These are phyloP conservation scores for Sinella curviseta DNA, from an alignment of 1,140 invertebrate genomes.

Conservation along the genomic window DNA sequence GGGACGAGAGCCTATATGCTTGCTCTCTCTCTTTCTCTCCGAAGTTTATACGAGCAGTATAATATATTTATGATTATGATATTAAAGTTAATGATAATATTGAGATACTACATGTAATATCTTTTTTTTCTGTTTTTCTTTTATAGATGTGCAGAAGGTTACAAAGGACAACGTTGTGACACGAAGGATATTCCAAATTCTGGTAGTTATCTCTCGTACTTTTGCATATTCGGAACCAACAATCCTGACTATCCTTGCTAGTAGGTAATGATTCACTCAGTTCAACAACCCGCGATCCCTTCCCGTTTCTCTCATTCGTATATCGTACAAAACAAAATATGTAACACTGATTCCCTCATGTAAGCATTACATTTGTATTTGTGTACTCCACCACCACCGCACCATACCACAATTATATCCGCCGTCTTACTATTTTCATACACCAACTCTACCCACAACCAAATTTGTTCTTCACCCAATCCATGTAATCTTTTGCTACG, in stretches of 20 bases:
- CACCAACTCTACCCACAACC: neutral
- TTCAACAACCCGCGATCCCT: constrained; percentile 44
- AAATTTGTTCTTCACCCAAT: neutral
- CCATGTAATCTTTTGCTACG: neutral
- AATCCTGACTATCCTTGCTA: constrained; percentile 49
- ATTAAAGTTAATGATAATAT: neutral
- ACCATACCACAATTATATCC: neutral
- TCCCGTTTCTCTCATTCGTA: constrained; percentile 23
- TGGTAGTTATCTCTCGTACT: constrained; percentile 61
- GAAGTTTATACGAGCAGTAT: neutral
- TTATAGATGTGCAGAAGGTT: constrained; percentile 80
- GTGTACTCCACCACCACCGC: neutral
- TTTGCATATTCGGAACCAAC: constrained; percentile 48
- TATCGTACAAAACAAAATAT: neutral
- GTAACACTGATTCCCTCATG: neutral
- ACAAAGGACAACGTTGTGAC: constrained; percentile 78
- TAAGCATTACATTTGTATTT: neutral
- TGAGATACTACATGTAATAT: neutral
- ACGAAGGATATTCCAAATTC: constrained; percentile 69
- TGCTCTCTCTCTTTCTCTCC: no score
- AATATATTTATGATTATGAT: no score
- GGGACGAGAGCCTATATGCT: no score
- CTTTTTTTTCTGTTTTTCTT: constrained; percentile 41
- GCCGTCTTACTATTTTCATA: neutral
- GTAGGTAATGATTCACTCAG: constrained; percentile 39